A percentile compares a stretch with the other conserved stretches of the same genome.
These are phyloP conservation scores for Molorchus minor DNA, from an alignment of 2,888 invertebrate species.

Conservation along the genomic window DNA sequence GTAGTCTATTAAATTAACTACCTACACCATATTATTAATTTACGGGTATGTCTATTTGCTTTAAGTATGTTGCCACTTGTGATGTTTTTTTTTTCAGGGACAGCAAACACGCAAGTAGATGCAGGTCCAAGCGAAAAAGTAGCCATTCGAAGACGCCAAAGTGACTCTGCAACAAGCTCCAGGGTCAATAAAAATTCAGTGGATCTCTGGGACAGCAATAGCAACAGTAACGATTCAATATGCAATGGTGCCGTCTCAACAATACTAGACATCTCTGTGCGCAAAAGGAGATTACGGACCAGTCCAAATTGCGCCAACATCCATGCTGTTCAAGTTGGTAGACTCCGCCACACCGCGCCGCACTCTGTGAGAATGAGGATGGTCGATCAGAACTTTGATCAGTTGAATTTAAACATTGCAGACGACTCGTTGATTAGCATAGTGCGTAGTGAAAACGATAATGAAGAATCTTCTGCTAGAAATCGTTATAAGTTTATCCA, in stretches of 20 bases:
- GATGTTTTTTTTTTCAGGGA: conserved; percentile 36
- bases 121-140: conserved; percentile 49
- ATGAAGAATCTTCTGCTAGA: conserved; percentile 65
- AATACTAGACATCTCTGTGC: conserved; percentile 52
- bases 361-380: conserved; percentile 13
- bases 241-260: conserved; percentile 65
- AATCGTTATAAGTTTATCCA: conserved; percentile 69
- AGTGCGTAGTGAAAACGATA: conserved; percentile 63
- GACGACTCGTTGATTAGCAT: conserved; percentile 39
- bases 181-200: conserved; percentile 47
- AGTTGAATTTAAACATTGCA: conserved; percentile 20
- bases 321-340: conserved; percentile 23
- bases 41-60: too few species aligned
- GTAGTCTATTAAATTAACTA: too few species aligned
- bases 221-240: conserved; percentile 61
- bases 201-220: conserved; percentile 59
- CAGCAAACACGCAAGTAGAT: conserved; percentile 42
- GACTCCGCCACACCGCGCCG: too few species aligned
- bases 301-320: conserved; percentile 23
- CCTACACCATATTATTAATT: too few species aligned
- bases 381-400: conserved; percentile 25
- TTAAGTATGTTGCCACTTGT: background rate
- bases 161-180: conserved; percentile 41
- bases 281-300: conserved; percentile 31
- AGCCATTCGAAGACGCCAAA: conserved; percentile 41